phyloP scores from a whole-genome alignment of 2,797 vertebrate genomes.

The Propithecus deckenii region DNA sequence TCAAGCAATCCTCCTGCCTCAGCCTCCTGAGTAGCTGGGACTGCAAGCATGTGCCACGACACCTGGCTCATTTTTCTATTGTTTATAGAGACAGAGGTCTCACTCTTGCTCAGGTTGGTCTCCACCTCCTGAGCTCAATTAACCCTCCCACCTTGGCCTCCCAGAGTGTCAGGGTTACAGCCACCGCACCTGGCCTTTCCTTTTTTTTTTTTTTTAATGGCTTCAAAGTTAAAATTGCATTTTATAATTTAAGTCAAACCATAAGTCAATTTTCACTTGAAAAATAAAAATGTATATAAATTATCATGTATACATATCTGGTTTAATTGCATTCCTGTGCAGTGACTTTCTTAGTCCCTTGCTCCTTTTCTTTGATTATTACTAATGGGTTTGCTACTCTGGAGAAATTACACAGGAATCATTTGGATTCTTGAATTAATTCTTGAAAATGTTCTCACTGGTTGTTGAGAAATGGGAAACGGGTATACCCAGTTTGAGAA shows the following conservation, averaged over 20 bases:
- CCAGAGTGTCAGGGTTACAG: no score
- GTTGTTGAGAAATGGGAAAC: neutral
- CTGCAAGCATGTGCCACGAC: no score
- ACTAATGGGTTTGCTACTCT: neutral
- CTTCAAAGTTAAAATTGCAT: neutral
- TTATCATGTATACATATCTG: neutral
- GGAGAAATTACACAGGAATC: neutral
- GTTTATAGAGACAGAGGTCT: no score
- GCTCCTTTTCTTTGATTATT: neutral
- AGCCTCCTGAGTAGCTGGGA: no score
- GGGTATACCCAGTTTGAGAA: neutral
- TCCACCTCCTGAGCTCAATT: no score
- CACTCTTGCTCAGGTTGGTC: no score
- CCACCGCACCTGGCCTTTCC: no score
- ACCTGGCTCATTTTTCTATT: no score
- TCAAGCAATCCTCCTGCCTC: no score
- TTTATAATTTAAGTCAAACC: neutral
- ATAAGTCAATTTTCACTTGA: neutral
- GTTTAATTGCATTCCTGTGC: neutral
- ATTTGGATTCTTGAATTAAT: neutral
- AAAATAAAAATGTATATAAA: neutral
- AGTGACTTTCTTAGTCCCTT: neutral
- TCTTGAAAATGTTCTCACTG: neutral
- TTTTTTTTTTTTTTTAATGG: neutral
- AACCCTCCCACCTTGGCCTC: no score